phyloP scores from a whole-genome alignment of 2,888 invertebrate species.

The Periphyllus acericola region DNA sequence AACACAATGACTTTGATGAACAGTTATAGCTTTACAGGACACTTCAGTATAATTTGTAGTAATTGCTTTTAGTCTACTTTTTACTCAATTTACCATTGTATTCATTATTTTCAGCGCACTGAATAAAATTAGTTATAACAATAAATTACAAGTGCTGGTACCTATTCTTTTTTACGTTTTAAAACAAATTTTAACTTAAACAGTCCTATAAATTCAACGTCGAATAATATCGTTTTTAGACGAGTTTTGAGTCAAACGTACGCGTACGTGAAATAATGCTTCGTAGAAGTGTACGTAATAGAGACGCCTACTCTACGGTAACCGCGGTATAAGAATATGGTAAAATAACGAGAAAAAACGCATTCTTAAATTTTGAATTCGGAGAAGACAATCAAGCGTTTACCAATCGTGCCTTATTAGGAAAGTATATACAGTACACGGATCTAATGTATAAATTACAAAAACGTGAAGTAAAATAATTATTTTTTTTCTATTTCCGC shows the following conservation, averaged over 20 bases:
- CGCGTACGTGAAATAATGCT: background rate
- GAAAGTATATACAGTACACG: too few species aligned
- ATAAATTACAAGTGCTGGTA: background rate
- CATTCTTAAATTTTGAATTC: too few species aligned
- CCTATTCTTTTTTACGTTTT: background rate
- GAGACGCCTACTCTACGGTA: too few species aligned
- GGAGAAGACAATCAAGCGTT: too few species aligned
- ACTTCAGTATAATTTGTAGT: background rate
- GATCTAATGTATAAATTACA: too few species aligned
- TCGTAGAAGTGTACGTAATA: too few species aligned
- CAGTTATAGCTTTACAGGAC: background rate
- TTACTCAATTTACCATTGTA: background rate
- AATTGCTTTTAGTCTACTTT: conserved; percentile 13
- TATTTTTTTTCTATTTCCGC: too few species aligned
- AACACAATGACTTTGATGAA: conserved; percentile 15
- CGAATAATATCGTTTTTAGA: background rate
- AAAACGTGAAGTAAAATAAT: too few species aligned
- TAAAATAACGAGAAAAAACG: too few species aligned
- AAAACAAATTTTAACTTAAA: background rate
- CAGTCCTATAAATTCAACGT: background rate
- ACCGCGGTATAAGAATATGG: too few species aligned
- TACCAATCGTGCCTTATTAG: too few species aligned
- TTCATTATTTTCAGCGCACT: background rate
- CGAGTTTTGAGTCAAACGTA: background rate
- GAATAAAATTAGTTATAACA: background rate